Conservation (phyloP, 2,797 vertebrate genomes). For the Philypnodon macrostomus region DNA sequence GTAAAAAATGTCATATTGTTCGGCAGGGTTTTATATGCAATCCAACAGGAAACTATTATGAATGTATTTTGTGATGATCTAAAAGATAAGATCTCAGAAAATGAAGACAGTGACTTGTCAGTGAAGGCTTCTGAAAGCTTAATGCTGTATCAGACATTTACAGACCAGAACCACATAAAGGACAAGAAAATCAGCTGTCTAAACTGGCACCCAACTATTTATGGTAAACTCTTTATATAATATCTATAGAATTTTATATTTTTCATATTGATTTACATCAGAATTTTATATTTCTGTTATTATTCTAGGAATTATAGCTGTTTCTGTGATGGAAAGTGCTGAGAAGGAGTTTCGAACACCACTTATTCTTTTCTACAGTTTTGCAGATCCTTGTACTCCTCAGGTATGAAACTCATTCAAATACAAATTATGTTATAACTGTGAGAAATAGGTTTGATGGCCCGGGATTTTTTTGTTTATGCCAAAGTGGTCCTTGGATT, state of each 20-base stretch:
- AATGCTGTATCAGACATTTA: conserved; percentile 82
- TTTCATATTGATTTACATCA: too few species aligned
- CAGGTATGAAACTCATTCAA: conserved; percentile 74
- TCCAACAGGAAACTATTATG: conserved; percentile 88
- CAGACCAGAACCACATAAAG: conserved; percentile 76
- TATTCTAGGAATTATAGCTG: conserved; percentile 83
- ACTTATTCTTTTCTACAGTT: conserved; percentile 85
- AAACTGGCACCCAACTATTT: conserved; percentile 87
- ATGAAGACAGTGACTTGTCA: conserved; percentile 56
- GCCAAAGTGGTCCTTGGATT: too few species aligned
- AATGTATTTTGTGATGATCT: conserved; percentile 86
- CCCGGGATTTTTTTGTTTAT: too few species aligned
- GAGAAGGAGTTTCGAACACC: conserved; percentile 70
- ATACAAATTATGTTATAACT: too few species aligned
- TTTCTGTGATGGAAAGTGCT: conserved; percentile 73
- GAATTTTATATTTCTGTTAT: background rate
- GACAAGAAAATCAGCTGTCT: conserved; percentile 83
- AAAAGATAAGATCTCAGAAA: conserved; percentile 59
- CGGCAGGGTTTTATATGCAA: conserved; percentile 79
- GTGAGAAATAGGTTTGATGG: too few species aligned
- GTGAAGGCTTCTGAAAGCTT: conserved; percentile 30
- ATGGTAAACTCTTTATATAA: conserved; percentile 66
- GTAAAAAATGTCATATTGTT: background rate
- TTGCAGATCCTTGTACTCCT: conserved; percentile 81
- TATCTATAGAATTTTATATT: too few species aligned